Evolutionary conservation across 2,797 vertebrate genomes (phyloP), one percentile per base, ranked within the genome.

Genomic region (Chelidonichthys spinosus): DNA sequence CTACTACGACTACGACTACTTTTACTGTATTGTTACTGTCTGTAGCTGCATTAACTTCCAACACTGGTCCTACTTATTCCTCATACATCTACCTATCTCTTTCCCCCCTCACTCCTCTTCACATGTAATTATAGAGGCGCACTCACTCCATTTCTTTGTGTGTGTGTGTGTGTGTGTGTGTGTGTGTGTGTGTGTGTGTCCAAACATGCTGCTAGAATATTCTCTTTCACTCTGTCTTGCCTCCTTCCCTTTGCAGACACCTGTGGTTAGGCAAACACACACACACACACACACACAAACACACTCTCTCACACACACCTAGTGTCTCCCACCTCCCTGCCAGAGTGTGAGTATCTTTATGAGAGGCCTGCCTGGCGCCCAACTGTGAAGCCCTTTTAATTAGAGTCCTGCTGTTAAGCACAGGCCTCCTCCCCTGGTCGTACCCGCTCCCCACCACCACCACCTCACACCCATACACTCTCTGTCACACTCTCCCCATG

Each of bases 351-450:
- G 63, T 77, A 63, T 86, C 77, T 88, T 88, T 83, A 89, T 87
- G 82, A 85, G 79, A 82, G 78, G 69, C 65, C 76, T 86, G 78
- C 78, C 78, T 90, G 72, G 71, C 74, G 13, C 79, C 88, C 84
- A 84, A 89, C 90, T 91, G 89, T 74, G 87, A 92, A 79, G 79
- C 75, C 81, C 72, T 90, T 91, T 92, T 92, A 92, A 93, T 93
- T 92, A 92, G 89, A 92, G 84, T 64, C 89, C 81, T 79, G 87
- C 88, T 91, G 90, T 87, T 89, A 88, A 88, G 85, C 85, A 74
- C 85, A 85, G 86, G 53, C 76, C 74, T 78, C 77, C 69, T 83
- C 84, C 73, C 74, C 53, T 63, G 78, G 72, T 69, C 70, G 47
- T 72, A 72, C 77, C 76, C 69, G 61, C 72, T 79, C 84, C 70